Conservation (phyloP, 1,140 invertebrate genomes). For the Bombyx mandarina region DNA sequence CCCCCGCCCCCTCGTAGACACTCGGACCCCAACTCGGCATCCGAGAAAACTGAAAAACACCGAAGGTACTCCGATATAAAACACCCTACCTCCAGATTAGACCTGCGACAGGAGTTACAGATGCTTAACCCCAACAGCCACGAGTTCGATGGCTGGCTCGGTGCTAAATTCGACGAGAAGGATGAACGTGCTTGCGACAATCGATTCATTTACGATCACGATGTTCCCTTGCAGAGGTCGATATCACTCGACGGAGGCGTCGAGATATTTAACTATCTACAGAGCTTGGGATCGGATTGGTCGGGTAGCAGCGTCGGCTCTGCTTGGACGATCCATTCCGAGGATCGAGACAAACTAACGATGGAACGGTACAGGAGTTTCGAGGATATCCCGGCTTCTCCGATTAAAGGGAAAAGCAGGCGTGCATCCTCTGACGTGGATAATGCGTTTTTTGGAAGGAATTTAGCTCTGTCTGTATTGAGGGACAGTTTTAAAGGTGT, state of each 20-base stretch:
- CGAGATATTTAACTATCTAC: conserved; percentile 48
- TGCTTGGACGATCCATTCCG: conserved; percentile 39
- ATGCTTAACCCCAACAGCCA: conserved; percentile 34
- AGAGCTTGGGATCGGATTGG: conserved; percentile 32
- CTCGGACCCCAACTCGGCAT: conserved; percentile 33
- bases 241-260: conserved; percentile 55
- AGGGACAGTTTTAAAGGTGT: conserved; percentile 49
- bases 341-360: conserved; percentile 20
- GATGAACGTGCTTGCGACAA: conserved; percentile 24
- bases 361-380: conserved; percentile 49
- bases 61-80: conserved; percentile 37
- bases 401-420: conserved; percentile 45
- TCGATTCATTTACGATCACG: conserved; percentile 34
- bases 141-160: conserved; percentile 53
- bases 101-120: conserved; percentile 48
- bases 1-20: conserved; percentile 56
- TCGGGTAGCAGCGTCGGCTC: conserved; percentile 29
- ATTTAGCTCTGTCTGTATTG: conserved; percentile 33
- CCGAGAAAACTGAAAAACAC: not conserved
- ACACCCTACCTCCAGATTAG: conserved; percentile 28
- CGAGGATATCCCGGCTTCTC: conserved; percentile 58
- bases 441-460: conserved; percentile 25
- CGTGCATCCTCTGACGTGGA: conserved; percentile 44
- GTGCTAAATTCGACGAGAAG: conserved; percentile 34
- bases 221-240: conserved; percentile 48